Conservation (phyloP, 2,797 vertebrate species). For the Chanos chanos region DNA sequence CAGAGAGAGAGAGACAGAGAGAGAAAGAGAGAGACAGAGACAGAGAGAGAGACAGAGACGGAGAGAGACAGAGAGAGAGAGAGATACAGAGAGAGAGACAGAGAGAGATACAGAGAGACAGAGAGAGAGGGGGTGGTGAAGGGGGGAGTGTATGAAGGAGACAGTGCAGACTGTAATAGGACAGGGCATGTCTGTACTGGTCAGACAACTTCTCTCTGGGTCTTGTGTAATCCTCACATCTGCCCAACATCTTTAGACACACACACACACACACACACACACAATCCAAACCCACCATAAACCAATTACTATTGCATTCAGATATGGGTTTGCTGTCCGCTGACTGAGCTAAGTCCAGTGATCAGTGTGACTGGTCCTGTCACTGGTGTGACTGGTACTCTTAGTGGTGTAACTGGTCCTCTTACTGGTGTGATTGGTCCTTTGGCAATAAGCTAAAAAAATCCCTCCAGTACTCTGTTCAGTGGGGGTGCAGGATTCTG, state of each 20-base stretch:
- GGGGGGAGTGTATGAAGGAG: constrained; percentile 31
- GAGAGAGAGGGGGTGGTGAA: constrained; percentile 12
- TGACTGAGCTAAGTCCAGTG: no score
- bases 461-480: no score
- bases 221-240: constrained; percentile 63
- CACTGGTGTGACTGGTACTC: no score
- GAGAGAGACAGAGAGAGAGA: constrained; percentile 28
- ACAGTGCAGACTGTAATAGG: constrained; percentile 33
- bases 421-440: no score
- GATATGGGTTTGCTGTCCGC: no score
- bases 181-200: constrained; percentile 58
- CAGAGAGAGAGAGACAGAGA: background rate
- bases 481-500: constrained; percentile 8
- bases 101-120: constrained; percentile 5
- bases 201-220: constrained; percentile 57
- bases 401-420: no score
- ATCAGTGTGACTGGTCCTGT: no score
- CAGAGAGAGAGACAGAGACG: background rate
- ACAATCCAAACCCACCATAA: background rate
- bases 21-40: background rate
- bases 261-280: background rate
- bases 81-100: constrained; percentile 4
- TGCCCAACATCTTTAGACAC: constrained; percentile 50
- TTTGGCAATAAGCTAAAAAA: no score
- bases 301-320: no score